These are phyloP conservation scores for Pachypanchax playfairii DNA, from an alignment of 2,113 vertebrate species.

Conservation along the genomic window DNA sequence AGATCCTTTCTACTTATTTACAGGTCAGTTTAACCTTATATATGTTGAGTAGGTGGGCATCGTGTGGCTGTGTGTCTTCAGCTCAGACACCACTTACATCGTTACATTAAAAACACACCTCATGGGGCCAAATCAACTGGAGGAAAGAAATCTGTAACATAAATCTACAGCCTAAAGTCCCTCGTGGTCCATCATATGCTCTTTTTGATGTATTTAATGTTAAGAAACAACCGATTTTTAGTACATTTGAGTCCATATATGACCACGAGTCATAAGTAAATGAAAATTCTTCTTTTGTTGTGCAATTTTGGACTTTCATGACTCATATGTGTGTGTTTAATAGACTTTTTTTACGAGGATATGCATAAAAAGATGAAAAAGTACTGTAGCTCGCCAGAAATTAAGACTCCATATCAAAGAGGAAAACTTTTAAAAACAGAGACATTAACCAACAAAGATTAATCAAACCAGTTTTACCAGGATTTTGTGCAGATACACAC, in stretches of 20 bases:
- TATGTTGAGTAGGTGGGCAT: background rate
- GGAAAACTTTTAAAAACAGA: background rate
- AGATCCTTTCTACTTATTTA: background rate
- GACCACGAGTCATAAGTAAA: background rate
- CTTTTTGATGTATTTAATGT: background rate
- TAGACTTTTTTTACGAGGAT: background rate
- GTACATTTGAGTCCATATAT: background rate
- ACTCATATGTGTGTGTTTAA: too few relatives aligned
- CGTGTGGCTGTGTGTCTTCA: background rate
- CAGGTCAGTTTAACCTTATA: background rate
- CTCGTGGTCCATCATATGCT: background rate
- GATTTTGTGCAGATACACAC: conserved; percentile 10
- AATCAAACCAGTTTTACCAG: conserved; percentile 7
- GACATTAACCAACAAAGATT: background rate
- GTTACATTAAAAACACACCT: background rate
- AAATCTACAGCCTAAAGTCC: background rate
- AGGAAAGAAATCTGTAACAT: too few relatives aligned
- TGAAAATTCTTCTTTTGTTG: background rate
- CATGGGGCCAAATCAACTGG: too few relatives aligned
- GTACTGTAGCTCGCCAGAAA: background rate
- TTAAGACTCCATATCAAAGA: background rate
- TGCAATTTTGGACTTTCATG: too few relatives aligned
- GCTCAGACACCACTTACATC: background rate
- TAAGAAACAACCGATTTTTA: background rate
- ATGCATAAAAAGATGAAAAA: background rate